These are phyloP conservation scores for Etheostoma spectabile DNA, from an alignment of 2,113 vertebrate species.

Conservation along the genomic window DNA sequence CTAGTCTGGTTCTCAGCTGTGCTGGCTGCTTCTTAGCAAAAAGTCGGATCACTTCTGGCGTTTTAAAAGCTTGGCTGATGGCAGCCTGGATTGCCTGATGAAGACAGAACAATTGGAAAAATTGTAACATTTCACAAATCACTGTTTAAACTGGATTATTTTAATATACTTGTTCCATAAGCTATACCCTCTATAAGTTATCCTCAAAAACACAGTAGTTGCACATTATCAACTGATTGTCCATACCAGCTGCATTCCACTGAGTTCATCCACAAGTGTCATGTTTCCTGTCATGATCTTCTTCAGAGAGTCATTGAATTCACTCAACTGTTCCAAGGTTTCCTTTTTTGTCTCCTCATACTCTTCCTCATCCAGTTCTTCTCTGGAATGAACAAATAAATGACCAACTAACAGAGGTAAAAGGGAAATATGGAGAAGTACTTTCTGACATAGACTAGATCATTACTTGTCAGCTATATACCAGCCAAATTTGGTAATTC, in stretches of 20 bases:
- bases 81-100: conserved; percentile 96
- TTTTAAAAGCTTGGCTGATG: conserved; percentile 99
- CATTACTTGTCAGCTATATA: not conserved
- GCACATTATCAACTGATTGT: not conserved
- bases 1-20: conserved; percentile 92
- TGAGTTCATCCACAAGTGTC: conserved; percentile 96
- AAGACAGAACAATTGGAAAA: conserved; percentile 48
- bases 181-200: not conserved
- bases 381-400: conserved; percentile 78
- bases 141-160: not conserved
- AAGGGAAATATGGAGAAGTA: not conserved
- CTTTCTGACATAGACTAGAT: not conserved
- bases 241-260: conserved; percentile 96
- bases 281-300: conserved; percentile 98
- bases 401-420: not conserved
- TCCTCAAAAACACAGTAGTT: not conserved
- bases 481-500: not conserved
- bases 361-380: conserved; percentile 95
- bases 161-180: not conserved
- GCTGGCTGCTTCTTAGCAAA: conserved; percentile 99
- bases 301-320: conserved; percentile 96
- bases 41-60: conserved; percentile 96
- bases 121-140: not conserved
- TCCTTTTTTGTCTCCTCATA: conserved; percentile 98
- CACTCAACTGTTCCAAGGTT: conserved; percentile 95